Conservation (phyloP, 2,797 vertebrate genomes). For the Tarsius wallacei region DNA sequence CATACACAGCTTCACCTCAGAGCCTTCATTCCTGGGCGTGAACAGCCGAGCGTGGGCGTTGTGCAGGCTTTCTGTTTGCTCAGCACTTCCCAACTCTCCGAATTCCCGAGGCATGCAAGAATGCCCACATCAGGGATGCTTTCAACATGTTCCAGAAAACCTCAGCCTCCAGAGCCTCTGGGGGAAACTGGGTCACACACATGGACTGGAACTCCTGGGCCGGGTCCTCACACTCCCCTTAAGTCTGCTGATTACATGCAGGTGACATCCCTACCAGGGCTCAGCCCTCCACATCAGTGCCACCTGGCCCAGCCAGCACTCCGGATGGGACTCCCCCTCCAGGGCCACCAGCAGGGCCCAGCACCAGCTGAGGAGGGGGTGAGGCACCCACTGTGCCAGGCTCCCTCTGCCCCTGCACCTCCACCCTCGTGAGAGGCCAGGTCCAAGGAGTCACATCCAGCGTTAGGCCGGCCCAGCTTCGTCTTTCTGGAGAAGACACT, state of each 20-base stretch:
- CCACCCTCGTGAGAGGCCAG: neutral
- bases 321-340: neutral
- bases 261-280: accelerated
- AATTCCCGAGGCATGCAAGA: neutral
- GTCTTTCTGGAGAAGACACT: neutral
- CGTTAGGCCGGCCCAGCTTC: accelerated
- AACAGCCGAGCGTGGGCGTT: neutral
- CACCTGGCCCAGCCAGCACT: neutral
- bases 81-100: neutral
- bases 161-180: neutral
- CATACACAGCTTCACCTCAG: neutral
- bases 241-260: neutral
- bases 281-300: accelerated
- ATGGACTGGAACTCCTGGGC: neutral
- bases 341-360: neutral
- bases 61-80: neutral
- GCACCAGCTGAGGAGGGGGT: neutral
- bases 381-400: too few species aligned
- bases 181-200: accelerated
- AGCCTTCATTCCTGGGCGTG: neutral
- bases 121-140: neutral
- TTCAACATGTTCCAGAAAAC: neutral
- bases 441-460: too few species aligned
- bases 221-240: accelerated
- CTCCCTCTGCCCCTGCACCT: neutral